Percentiles rank a stretch among this genome's conserved stretches.
phyloP scores from a whole-genome alignment of 2,797 vertebrate species.

The Dallia pectoralis region DNA sequence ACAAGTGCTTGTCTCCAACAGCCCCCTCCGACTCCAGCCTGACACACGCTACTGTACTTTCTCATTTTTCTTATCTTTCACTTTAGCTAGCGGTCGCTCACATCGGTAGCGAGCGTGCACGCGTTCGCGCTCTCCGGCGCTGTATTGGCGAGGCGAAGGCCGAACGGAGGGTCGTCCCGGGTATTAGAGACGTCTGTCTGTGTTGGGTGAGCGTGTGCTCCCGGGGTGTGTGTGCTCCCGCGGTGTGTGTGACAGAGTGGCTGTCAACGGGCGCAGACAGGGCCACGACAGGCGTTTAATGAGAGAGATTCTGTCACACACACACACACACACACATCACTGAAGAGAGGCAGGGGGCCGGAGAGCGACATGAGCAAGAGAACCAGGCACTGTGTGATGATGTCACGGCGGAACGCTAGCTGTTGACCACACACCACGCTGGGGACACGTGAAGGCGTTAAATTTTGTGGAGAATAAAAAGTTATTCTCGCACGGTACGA shows the following conservation, averaged over 20 bases:
- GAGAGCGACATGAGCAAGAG: conserved; percentile 17
- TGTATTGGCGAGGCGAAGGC: background rate
- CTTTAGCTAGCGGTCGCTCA: too few species aligned
- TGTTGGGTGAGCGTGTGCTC: conserved; percentile 27
- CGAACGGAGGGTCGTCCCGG: background rate
- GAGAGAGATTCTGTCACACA: conserved; percentile 60
- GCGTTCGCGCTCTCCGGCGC: background rate
- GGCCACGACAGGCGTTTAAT: conserved; percentile 72
- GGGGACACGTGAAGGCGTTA: too few species aligned
- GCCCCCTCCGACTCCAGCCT: background rate
- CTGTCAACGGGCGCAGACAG: conserved; percentile 66
- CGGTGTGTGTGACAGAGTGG: conserved; percentile 62
- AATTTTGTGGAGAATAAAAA: too few species aligned
- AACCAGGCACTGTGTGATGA: background rate
- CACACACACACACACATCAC: conserved; percentile 59
- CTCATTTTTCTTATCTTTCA: too few species aligned
- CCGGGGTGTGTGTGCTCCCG: conserved; percentile 45
- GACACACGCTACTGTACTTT: background rate
- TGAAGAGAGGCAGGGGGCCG: conserved; percentile 41
- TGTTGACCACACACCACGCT: too few species aligned
- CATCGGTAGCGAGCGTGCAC: too few species aligned
- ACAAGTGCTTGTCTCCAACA: background rate
- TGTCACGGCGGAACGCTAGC: background rate
- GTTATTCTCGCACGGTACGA: too few species aligned
- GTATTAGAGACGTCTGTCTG: conserved; percentile 11